phyloP scores from a whole-genome alignment of 53 echinoderm and acorn worm genomes.

The Hippasteria phrygiana region DNA sequence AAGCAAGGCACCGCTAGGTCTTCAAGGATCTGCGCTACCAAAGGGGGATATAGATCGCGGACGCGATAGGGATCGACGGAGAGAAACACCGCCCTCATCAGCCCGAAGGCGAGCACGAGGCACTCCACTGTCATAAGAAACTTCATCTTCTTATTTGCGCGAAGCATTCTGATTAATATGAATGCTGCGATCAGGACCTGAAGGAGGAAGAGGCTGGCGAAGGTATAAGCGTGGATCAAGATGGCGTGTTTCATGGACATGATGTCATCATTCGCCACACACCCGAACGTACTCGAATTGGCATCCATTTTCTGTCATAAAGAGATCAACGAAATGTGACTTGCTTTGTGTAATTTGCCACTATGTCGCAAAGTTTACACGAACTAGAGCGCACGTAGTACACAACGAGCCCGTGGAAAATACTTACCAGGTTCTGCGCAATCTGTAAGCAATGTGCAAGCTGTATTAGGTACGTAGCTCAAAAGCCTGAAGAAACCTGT shows the following conservation, averaged over 20 bases:
- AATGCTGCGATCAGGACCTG: background rate
- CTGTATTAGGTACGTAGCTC: too few species aligned
- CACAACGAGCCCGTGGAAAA: too few species aligned
- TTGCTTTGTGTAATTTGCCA: too few species aligned
- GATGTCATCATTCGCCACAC: background rate
- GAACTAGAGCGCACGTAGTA: too few species aligned
- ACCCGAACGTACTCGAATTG: background rate
- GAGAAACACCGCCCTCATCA: constrained; percentile 54
- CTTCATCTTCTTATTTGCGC: background rate
- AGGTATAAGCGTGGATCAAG: constrained; percentile 37
- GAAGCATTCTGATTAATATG: background rate
- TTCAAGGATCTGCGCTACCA: constrained; percentile 40
- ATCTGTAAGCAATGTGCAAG: too few species aligned
- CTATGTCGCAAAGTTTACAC: too few species aligned
- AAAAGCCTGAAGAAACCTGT: too few species aligned
- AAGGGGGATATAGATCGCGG: constrained; percentile 8
- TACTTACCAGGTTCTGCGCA: too few species aligned
- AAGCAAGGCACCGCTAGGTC: constrained; percentile 77
- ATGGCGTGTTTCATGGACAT: background rate
- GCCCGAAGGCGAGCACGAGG: constrained; percentile 64
- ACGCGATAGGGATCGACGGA: constrained; percentile 73
- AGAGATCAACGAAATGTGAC: background rate
- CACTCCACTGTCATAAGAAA: constrained; percentile 64
- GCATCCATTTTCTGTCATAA: background rate
- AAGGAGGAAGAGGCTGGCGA: constrained; percentile 24